These are phyloP conservation scores for Laterallus jamaicensis DNA, from an alignment of 2,113 vertebrate species.

Conservation along the genomic window DNA sequence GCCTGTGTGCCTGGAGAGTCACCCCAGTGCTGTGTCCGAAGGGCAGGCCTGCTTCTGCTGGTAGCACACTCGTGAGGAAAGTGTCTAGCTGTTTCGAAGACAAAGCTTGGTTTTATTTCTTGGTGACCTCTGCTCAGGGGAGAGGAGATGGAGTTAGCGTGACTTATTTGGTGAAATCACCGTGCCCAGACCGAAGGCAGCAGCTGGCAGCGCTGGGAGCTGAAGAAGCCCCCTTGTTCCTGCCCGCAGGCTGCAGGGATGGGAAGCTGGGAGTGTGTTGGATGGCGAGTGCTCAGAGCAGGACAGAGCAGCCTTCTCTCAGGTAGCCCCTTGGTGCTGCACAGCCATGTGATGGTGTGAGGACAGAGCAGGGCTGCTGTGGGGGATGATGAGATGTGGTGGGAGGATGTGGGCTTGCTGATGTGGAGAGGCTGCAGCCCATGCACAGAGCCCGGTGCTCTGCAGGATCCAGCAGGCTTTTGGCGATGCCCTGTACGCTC, in stretches of 20 bases:
- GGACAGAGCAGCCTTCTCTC: neutral
- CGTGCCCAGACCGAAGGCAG: neutral
- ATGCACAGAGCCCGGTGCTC: neutral
- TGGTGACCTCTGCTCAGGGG: neutral
- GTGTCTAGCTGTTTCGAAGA: neutral
- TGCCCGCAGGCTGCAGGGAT: neutral
- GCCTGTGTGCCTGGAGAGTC: fast-evolving
- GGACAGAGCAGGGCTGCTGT: neutral
- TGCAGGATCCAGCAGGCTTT: neutral
- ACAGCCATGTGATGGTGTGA: fast-evolving
- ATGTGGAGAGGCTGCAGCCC: fast-evolving
- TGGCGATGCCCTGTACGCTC: neutral
- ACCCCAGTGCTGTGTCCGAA: neutral
- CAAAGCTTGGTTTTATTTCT: slow-evolving; percentile 10
- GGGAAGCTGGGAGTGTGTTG: neutral
- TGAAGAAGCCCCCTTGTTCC: neutral
- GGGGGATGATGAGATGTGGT: fast-evolving
- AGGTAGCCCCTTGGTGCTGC: neutral
- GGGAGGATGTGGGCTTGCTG: neutral
- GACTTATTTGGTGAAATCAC: neutral
- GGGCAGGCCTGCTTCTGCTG: neutral
- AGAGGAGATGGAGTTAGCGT: neutral
- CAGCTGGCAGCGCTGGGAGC: neutral
- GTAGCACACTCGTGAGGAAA: neutral
- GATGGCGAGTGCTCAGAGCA: neutral